These are phyloP conservation scores for Adoxophyes honmai DNA, from an alignment of 1,140 invertebrate genomes.

Conservation along the genomic window DNA sequence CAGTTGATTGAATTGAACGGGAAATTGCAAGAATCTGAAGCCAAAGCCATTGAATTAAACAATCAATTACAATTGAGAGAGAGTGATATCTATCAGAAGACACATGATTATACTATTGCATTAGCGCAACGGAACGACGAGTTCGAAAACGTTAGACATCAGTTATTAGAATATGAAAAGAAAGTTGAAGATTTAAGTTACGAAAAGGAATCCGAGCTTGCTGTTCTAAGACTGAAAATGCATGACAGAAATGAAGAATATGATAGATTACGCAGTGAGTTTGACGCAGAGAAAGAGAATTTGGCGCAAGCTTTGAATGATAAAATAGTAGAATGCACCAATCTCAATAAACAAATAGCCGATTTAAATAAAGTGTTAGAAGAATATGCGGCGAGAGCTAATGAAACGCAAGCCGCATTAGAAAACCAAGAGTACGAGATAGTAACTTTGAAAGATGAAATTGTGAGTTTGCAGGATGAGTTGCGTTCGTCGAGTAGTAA, in stretches of 20 bases:
- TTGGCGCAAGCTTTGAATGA: conserved; percentile 57
- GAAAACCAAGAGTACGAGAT: conserved; percentile 83
- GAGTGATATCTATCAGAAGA: conserved; percentile 64
- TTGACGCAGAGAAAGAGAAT: conserved; percentile 48
- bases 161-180: conserved; percentile 67
- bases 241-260: conserved; percentile 54
- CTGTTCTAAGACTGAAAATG: conserved; percentile 65
- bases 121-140: conserved; percentile 62
- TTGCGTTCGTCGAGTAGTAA: conserved; percentile 79
- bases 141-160: conserved; percentile 63
- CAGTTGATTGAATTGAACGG: conserved; percentile 27
- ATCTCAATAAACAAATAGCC: conserved; percentile 68
- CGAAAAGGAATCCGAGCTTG: conserved; percentile 76
- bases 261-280: conserved; percentile 46
- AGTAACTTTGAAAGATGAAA: conserved; percentile 81
- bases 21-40: conserved; percentile 31
- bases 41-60: conserved; percentile 42
- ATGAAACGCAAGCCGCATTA: conserved; percentile 78
- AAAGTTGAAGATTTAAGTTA: conserved; percentile 67
- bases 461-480: conserved; percentile 44
- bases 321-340: conserved; percentile 73
- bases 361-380: conserved; percentile 76
- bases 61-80: conserved; percentile 58
- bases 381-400: conserved; percentile 71
- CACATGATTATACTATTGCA: conserved; percentile 49